Conservation (phyloP, 2,797 vertebrate species). For the Nothura maculosa region DNA sequence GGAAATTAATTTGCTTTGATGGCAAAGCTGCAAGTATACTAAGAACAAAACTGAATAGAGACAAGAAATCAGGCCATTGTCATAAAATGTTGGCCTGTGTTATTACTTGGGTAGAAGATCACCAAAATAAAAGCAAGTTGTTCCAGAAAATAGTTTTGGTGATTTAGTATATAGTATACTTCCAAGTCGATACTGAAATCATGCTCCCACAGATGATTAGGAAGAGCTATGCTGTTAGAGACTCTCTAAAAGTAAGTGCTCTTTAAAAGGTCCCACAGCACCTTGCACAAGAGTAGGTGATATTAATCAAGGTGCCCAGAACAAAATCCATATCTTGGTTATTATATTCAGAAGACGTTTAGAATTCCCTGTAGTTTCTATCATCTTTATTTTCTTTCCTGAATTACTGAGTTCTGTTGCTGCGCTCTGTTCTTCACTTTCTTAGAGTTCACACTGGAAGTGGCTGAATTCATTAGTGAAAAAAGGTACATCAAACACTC, state of each 20-base stretch:
- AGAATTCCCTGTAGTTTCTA: background rate
- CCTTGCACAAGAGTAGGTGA: background rate
- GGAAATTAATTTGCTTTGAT: constrained; percentile 26
- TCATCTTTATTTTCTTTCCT: background rate
- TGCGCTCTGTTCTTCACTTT: background rate
- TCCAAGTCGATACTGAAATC: constrained; percentile 42
- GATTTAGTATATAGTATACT: constrained; percentile 17
- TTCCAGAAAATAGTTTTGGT: constrained; percentile 11
- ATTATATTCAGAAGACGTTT: background rate
- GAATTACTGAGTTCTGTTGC: background rate
- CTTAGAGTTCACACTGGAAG: background rate
- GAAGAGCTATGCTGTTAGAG: background rate
- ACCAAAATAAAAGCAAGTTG: constrained; percentile 12
- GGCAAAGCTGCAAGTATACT: background rate
- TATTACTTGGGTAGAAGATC: constrained; percentile 6
- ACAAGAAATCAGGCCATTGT: background rate
- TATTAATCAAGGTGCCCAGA: constrained; percentile 28
- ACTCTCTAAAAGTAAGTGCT: constrained; percentile 1
- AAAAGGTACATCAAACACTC: background rate
- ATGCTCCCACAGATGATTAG: background rate
- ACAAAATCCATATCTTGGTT: background rate
- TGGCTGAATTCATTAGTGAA: background rate
- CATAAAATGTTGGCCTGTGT: background rate
- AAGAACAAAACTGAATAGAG: background rate
- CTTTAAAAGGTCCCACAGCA: constrained; percentile 23